A percentile compares a stretch with the other conserved stretches of the same genome.
Conservation (phyloP, 2,888 invertebrate genomes). For the Cephus sareptanus region DNA sequence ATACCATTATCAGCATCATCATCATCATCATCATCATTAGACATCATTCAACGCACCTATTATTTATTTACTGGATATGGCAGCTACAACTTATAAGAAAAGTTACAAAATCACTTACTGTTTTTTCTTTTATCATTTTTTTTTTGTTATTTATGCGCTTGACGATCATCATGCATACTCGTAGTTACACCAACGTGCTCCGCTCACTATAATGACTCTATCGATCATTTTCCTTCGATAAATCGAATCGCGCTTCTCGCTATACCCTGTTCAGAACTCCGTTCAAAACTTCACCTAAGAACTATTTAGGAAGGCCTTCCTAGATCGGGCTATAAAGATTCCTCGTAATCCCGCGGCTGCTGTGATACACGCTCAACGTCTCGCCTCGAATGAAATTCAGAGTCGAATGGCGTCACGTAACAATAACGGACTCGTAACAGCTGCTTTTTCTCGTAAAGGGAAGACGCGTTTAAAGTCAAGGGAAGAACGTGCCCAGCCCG, state of each 20-base stretch:
- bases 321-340: not conserved
- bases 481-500: not conserved
- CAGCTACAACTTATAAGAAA: conserved; percentile 64
- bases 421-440: not conserved
- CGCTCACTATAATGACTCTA: conserved; percentile 2
- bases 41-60: conserved; percentile 49
- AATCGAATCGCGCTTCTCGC: not conserved
- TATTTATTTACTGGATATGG: conserved; percentile 59
- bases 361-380: not conserved
- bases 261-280: not conserved
- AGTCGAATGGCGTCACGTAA: not conserved
- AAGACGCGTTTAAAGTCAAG: not conserved
- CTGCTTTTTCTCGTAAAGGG: not conserved
- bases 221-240: not conserved
- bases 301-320: not conserved
- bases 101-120: conserved; percentile 63
- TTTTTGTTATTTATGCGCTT: conserved; percentile 23
- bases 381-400: not conserved
- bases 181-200: conserved; percentile 47
- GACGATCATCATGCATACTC: conserved; percentile 32
- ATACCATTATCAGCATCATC: conserved; percentile 20
- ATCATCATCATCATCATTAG: conserved; percentile 37
- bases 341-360: not conserved
- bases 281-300: not conserved
- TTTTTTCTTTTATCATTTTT: conserved; percentile 35